Base-by-base conservation (phyloP, 1,140 invertebrate species). In the Stenopsyche tienmushanensis region DNA sequence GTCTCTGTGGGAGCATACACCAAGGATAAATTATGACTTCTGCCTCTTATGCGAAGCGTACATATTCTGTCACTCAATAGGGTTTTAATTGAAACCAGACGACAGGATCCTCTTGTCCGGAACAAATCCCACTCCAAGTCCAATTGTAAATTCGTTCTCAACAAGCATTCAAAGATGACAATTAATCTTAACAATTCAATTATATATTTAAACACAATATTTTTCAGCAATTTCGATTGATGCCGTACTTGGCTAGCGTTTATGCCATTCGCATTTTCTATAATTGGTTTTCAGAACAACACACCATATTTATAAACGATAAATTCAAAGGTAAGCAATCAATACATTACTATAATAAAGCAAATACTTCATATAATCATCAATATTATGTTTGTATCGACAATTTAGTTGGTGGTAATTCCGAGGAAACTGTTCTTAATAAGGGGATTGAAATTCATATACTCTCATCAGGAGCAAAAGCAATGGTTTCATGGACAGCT, bases 181-280 rank as follows among this genome's bases (percentile, higher is more conserved):
- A 41, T 21, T 2, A 26, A 8, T 3, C 10, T 2, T 54, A 17
- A 7, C 20, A 15, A 26, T 39, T 2, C 7, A n/a, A 55, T 15
- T 55, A n/a, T 55, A 55, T 21, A 18, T 39, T 24, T 25, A 73
- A 77, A 47, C 72, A 71, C 2, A 72, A 74, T 67, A 70, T 67
- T 69, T 78, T 81, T 45, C 72, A 87, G 86, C 91, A 94, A 89
- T 91, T 90, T 79, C 83, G 92, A 13, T 74, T 95, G 9, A 78
- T 95, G 45, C 92, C 92, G 0, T 88, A 90, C 72, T 70, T 96
- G 58, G 89, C 91, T n/a, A 85, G 86, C 1, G 80, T 85, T 0
- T 91, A 86, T 73, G 87, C 86, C 0, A 68, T 90, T 64, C 83
- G 87, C 67, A 80, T 88, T 69, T 93, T 90, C 74, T 83, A 82